phyloP scores from a whole-genome alignment of 2,113 vertebrate genomes.

The Chloroceryle aenea region DNA sequence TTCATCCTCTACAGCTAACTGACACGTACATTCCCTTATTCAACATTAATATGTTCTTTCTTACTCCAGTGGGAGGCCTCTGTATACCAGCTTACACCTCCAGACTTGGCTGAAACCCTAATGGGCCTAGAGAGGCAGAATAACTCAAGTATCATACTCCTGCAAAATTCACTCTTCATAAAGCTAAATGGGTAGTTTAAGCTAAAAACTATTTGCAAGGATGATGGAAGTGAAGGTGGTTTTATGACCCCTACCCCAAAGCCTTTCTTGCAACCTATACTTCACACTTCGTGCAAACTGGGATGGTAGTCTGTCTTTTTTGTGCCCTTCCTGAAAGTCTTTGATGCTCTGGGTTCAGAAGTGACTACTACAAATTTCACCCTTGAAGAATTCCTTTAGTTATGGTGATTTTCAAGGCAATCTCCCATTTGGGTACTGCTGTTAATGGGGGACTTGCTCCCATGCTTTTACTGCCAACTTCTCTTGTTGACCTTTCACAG shows the following conservation, averaged over 20 bases:
- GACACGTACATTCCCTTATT: neutral
- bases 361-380: neutral
- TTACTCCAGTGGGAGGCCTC: neutral
- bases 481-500: neutral
- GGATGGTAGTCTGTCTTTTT: neutral
- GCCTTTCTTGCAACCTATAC: neutral
- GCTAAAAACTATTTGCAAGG: neutral
- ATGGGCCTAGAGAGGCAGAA: neutral
- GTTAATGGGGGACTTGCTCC: neutral
- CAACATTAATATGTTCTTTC: neutral
- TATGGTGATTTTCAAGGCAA: neutral
- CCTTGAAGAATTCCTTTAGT: neutral
- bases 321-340: neutral
- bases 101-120: neutral
- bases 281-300: neutral
- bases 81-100: neutral
- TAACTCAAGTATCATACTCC: neutral
- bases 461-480: neutral
- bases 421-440: neutral
- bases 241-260: neutral
- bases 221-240: neutral
- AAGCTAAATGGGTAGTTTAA: neutral
- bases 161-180: neutral
- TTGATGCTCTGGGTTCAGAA: neutral
- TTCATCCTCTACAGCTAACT: neutral